Conservation (phyloP, 1,140 invertebrate species). For the Drosophila mauritiana region DNA sequence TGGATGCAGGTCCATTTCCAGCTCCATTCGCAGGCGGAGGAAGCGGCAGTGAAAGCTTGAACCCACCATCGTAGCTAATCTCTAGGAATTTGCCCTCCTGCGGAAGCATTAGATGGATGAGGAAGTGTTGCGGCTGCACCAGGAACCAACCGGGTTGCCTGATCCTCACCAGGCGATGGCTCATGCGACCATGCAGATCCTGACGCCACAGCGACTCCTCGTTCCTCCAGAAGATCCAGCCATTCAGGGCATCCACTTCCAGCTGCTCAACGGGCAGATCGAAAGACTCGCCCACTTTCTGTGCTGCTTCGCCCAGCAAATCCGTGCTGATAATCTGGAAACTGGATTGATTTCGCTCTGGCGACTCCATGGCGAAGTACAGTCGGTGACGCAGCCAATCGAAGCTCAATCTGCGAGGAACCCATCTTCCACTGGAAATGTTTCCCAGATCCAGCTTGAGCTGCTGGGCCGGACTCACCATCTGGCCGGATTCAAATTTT, state of each 20-base stretch:
- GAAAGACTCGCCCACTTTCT: background rate
- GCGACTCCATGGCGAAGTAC: slow-evolving; percentile 90
- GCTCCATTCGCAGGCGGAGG: background rate
- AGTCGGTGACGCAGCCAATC: slow-evolving; percentile 95
- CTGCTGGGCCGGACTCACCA: background rate
- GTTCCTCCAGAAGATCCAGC: slow-evolving; percentile 93
- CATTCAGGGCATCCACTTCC: slow-evolving; percentile 96
- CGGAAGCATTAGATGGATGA: slow-evolving; percentile 89
- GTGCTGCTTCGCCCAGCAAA: slow-evolving; percentile 3
- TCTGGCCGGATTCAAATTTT: slow-evolving; percentile 16
- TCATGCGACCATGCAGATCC: slow-evolving; percentile 87
- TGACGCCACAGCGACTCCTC: slow-evolving; percentile 89
- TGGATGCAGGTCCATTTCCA: background rate
- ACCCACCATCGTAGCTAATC: slow-evolving; percentile 89
- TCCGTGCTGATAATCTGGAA: slow-evolving; percentile 27
- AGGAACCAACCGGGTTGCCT: slow-evolving; percentile 88
- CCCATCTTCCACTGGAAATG: background rate
- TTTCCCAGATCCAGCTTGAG: slow-evolving; percentile 1
- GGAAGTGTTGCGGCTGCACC: slow-evolving; percentile 90
- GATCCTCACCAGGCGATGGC: slow-evolving; percentile 17
- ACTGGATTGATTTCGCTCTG: slow-evolving; percentile 53
- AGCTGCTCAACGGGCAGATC: slow-evolving; percentile 87
- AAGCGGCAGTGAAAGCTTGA: background rate
- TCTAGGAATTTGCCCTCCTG: slow-evolving; percentile 91
- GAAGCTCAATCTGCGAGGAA: slow-evolving; percentile 89